Percentiles rank a stretch among this genome's conserved stretches.
phyloP scores from a whole-genome alignment of 1,140 invertebrate genomes.

The Pachyrhynchus sulphureomaculatus region DNA sequence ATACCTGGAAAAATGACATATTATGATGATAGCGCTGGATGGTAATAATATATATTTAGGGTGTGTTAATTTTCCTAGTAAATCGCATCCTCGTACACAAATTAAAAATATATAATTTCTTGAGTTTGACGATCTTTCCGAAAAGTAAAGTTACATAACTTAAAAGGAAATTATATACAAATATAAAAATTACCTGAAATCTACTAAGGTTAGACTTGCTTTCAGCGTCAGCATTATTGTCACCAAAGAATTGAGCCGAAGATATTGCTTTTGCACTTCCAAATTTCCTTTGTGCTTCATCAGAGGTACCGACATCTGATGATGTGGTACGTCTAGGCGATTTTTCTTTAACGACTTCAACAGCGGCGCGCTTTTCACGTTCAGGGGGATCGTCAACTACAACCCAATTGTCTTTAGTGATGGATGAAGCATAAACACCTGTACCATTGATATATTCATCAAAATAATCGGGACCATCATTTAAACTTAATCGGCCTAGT shows the following conservation, averaged over 20 bases:
- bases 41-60: no score
- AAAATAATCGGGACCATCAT: constrained; percentile 46
- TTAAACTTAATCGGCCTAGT: constrained; percentile 45
- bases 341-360: constrained; percentile 19
- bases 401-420: constrained; percentile 44
- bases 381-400: constrained; percentile 47
- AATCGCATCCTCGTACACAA: no score
- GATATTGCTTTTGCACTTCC: constrained; percentile 96
- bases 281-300: constrained; percentile 91
- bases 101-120: no score
- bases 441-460: constrained; percentile 48
- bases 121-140: no score
- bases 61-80: no score
- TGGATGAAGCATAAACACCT: constrained; percentile 19
- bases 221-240: constrained; percentile 65
- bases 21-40: no score
- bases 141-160: no score
- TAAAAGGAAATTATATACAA: no score
- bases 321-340: constrained; percentile 10
- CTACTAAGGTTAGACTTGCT: constrained; percentile 55
- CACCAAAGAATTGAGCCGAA: constrained; percentile 93
- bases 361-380: constrained; percentile 63
- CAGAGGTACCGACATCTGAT: constrained; percentile 33
- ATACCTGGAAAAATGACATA: no score
- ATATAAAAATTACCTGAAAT: constrained; percentile 86